Evolutionary conservation across 2,888 invertebrate genomes (phyloP).

Genomic region (Lasiommata megera): DNA sequence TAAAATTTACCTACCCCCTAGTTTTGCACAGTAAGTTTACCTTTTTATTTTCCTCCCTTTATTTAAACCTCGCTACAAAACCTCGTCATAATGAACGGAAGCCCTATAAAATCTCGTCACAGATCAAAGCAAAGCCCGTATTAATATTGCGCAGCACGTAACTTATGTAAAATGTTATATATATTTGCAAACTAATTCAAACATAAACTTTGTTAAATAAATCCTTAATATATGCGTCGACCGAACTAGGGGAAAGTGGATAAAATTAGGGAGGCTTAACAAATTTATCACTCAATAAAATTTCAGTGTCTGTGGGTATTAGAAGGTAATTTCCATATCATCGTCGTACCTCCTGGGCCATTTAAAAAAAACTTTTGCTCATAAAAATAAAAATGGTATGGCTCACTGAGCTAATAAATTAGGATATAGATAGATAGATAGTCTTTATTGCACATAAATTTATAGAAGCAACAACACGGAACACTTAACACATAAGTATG

Average conservation of each 20-base stretch:
- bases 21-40: background rate
- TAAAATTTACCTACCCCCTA: background rate
- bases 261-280: background rate
- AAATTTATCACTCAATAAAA: background rate
- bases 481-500: no score
- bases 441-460: no score
- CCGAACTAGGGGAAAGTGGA: background rate
- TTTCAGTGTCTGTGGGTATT: background rate
- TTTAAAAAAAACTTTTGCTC: no score
- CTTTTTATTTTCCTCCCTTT: background rate
- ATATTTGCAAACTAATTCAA: background rate
- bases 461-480: no score
- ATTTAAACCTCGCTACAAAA: constrained; percentile 11
- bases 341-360: no score
- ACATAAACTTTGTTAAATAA: constrained; percentile 1
- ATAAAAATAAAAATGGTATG: no score
- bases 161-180: background rate
- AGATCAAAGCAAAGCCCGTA: constrained; percentile 18
- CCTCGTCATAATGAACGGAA: constrained; percentile 20
- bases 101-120: constrained; percentile 28
- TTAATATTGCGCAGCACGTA: constrained; percentile 10
- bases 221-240: background rate
- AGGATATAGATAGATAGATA: no score
- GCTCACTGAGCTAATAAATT: no score
- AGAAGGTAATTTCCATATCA: background rate